Percentiles rank a stretch among this genome's conserved stretches.
These are phyloP conservation scores for Rostratula benghalensis DNA, from an alignment of 2,113 vertebrate species.

Conservation along the genomic window DNA sequence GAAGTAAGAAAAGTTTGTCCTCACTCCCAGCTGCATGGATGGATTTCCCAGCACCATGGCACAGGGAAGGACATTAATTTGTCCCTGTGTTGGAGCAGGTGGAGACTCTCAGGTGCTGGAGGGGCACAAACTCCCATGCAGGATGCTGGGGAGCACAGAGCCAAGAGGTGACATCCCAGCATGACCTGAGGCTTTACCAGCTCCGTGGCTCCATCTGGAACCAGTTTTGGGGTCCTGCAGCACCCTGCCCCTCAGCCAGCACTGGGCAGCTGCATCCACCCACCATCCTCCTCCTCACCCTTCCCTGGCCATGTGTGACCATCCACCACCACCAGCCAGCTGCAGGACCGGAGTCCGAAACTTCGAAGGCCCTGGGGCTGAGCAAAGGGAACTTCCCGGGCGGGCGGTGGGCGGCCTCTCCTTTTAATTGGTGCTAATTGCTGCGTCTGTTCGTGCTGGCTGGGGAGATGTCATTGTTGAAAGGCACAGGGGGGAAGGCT, in stretches of 20 bases:
- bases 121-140: not conserved
- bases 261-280: not conserved
- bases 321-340: not conserved
- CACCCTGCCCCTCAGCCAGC: not conserved
- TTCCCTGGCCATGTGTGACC: not conserved
- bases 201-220: not conserved
- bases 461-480: conserved; percentile 71
- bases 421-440: conserved; percentile 79
- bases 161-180: not conserved
- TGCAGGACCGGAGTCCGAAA: not conserved
- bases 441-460: conserved; percentile 70
- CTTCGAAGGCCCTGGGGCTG: not conserved
- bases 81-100: not conserved
- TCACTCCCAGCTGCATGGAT: not conserved
- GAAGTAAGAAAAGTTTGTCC: not conserved
- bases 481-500: conserved; percentile 65
- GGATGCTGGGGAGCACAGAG: not conserved
- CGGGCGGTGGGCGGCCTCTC: too few relatives aligned
- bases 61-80: not conserved
- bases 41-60: not conserved
- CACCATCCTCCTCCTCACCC: not conserved
- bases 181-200: not conserved
- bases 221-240: not conserved
- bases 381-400: conserved; percentile 58
- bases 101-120: not conserved